These are phyloP conservation scores for Anoura caudifer DNA, from an alignment of 2,113 vertebrate species.

Conservation along the genomic window DNA sequence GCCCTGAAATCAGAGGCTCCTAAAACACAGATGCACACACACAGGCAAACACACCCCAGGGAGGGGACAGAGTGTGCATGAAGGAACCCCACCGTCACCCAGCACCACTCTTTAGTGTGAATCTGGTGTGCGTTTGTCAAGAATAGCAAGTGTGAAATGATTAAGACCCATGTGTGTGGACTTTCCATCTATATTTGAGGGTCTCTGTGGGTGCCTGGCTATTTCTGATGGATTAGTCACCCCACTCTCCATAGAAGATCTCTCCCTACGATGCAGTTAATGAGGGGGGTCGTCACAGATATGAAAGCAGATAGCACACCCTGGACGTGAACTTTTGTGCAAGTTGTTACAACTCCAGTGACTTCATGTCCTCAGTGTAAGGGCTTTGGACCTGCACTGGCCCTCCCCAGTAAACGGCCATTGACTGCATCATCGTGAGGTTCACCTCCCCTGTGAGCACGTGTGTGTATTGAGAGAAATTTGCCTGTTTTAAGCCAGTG, in stretches of 20 bases:
- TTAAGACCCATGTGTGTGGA: accelerated
- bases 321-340: neutral
- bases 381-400: accelerated
- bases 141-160: neutral
- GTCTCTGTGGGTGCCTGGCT: neutral
- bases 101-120: neutral
- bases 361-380: accelerated
- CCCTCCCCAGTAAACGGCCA: neutral
- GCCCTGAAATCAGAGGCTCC: constrained; percentile 57
- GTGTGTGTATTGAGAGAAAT: neutral
- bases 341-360: neutral
- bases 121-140: accelerated
- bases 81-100: neutral
- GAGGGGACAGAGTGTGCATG: neutral
- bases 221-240: neutral
- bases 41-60: accelerated
- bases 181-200: neutral
- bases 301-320: neutral
- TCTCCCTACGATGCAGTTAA: neutral
- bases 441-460: too few relatives aligned
- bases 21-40: constrained; percentile 15
- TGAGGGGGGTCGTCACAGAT: neutral
- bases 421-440: neutral
- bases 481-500: neutral
- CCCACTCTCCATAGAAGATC: accelerated